Evolutionary conservation across 64 coral and sea anemone species (phyloP), one percentile per base, ranked within the genome.

Genomic region (Orbicella faveolata): DNA sequence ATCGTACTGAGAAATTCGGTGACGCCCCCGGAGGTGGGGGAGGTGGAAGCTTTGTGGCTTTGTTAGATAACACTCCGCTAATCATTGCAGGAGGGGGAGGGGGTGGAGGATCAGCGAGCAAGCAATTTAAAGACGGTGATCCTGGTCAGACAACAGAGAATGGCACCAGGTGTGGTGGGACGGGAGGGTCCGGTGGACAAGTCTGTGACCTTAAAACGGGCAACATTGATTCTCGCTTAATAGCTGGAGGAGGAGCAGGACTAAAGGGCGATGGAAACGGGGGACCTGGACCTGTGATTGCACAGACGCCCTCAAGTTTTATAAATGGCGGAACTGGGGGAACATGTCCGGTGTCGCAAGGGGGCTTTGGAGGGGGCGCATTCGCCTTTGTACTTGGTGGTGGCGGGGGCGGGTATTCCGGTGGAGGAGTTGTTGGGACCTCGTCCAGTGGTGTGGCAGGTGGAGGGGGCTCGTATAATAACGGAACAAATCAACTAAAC

Each of bases 291-390:
- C n/a, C n/a, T 54, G 36, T 35, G 23, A 15, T 52, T 66, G 0
- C 4, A 26, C 2, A 13, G 21, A 3, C 3, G 21, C 13, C 81
- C 6, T 51, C n/a, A 39, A 93, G 92, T 75, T 93, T 93, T 61
- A 18, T 77, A 1, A 52, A 75, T 0, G 92, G 92, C 0, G 88
- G 92, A 61, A 67, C 74, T 20, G 92, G 92, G 18, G 87, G 92
- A 51, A 84, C 2, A 25, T 15, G 53, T 72, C 15, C 7, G 0
- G 6, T 1, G 5, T 33, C 4, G 15, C 11, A 20, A 21, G 91
- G 91, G 16, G 92, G 92, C 0, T 93, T 93, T 34, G 92, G 92
- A 16, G 92, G 92, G 6, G 92, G 92, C 18, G 87, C 78, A 19
- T 87, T 75, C 3, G 37, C 86, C 33, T 55, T 78, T 1, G 18